phyloP scores from a whole-genome alignment of 2,797 vertebrate species.

The Otolemur crassicaudatus region DNA sequence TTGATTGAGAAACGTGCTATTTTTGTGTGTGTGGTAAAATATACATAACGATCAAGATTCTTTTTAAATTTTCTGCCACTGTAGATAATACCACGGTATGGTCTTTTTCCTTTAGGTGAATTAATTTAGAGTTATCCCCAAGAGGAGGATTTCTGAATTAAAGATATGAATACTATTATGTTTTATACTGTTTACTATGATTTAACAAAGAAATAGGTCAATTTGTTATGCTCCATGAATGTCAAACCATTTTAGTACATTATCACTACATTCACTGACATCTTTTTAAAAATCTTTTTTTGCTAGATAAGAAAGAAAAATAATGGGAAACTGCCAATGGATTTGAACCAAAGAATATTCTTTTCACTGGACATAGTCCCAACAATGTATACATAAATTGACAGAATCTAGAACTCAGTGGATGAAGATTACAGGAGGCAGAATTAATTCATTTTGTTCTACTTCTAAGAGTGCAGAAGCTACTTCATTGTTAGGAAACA shows the following conservation, averaged over 20 bases:
- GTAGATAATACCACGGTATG: not conserved
- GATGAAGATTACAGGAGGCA: not conserved
- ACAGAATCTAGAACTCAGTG: constrained; percentile 21
- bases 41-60: not conserved
- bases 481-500: constrained; percentile 23
- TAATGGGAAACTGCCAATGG: not conserved
- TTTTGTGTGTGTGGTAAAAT: not conserved
- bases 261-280: not conserved
- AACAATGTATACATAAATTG: not conserved
- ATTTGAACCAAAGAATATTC: constrained; percentile 16
- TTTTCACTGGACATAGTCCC: constrained; percentile 22
- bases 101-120: not conserved
- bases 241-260: not conserved
- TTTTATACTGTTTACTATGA: not conserved
- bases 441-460: constrained; percentile 9
- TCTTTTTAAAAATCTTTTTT: not conserved
- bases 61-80: constrained; percentile 10
- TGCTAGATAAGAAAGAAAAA: not conserved
- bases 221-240: not conserved
- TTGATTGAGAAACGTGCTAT: not conserved
- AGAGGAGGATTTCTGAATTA: constrained; percentile 7
- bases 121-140: constrained; percentile 30
- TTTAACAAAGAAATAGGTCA: constrained; percentile 39
- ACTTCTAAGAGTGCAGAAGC: not conserved
- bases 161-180: not conserved